A percentile compares a stretch with the other conserved stretches of the same genome.
Conservation (phyloP, 2,797 vertebrate species). For the Alcedo atthis region DNA sequence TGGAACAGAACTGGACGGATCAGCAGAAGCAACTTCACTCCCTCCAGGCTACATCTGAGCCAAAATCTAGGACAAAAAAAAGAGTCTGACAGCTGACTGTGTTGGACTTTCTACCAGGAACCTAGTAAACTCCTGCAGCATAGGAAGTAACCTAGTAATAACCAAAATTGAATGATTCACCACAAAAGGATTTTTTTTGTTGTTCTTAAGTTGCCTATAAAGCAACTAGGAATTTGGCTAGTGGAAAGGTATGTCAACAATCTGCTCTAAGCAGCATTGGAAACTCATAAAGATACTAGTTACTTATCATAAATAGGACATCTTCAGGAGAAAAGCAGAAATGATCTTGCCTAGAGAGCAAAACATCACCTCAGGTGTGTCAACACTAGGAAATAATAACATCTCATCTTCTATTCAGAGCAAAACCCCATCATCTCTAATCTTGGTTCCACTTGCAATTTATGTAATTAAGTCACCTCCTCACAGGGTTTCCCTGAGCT, state of each 20-base stretch:
- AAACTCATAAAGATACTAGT: not conserved
- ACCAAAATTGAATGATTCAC: fast-evolving
- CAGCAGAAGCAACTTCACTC: not conserved
- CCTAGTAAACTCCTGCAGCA: not conserved
- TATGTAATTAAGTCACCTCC: not conserved
- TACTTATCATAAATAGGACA: not conserved
- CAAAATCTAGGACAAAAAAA: not conserved
- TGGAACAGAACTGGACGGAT: not conserved
- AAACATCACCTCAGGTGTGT: not conserved
- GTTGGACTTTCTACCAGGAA: not conserved
- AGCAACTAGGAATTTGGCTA: not conserved
- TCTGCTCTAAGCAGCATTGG: not conserved
- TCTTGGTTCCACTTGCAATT: not conserved
- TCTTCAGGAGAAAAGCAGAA: not conserved
- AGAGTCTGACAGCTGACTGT: not conserved
- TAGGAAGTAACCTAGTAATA: not conserved
- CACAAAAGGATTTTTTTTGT: not conserved
- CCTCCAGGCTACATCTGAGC: not conserved
- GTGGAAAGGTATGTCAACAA: not conserved
- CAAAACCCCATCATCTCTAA: not conserved
- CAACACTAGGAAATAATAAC: not conserved
- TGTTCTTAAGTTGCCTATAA: not conserved
- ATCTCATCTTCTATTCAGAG: not conserved
- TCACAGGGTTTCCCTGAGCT: not conserved
- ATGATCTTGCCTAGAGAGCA: not conserved